phyloP scores from a whole-genome alignment of 2,888 invertebrate species.

The Reticulitermes lucifugus region DNA sequence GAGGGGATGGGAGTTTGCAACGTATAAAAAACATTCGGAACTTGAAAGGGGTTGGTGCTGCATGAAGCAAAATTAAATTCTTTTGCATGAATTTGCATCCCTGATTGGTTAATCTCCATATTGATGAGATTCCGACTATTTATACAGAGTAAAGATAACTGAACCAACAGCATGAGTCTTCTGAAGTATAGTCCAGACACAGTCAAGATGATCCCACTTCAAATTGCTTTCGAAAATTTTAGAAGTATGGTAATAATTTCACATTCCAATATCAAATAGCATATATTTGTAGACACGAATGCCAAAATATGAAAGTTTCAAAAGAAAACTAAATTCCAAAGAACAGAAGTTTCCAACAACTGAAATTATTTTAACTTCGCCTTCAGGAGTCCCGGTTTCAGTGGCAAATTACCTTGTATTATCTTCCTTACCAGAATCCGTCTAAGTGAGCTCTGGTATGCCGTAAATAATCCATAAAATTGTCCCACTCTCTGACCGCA shows the following conservation, averaged over 20 bases:
- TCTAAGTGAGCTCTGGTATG: too few species aligned
- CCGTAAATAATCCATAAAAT: too few species aligned
- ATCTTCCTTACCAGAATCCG: too few species aligned
- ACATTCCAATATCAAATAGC: neutral
- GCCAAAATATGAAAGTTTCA: too few species aligned
- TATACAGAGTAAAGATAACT: slow-evolving; percentile 43
- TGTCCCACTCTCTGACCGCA: too few species aligned
- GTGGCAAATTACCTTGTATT: too few species aligned
- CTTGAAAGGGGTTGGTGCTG: slow-evolving; percentile 42
- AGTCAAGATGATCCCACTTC: neutral
- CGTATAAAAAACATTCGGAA: slow-evolving; percentile 39
- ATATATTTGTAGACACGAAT: neutral
- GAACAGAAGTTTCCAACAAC: too few species aligned
- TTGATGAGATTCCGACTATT: slow-evolving; percentile 56
- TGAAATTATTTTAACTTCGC: too few species aligned
- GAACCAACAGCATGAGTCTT: slow-evolving; percentile 10
- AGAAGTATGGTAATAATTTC: neutral
- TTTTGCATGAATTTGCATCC: slow-evolving; percentile 59
- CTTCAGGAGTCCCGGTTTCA: too few species aligned
- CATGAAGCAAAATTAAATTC: slow-evolving; percentile 58
- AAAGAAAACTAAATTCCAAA: too few species aligned
- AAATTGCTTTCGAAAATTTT: neutral
- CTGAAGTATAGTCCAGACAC: neutral
- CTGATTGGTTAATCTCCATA: slow-evolving; percentile 59
- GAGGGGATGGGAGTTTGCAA: slow-evolving; percentile 5